phyloP scores from a whole-genome alignment of 2,113 vertebrate genomes.

The Fulica atra region DNA sequence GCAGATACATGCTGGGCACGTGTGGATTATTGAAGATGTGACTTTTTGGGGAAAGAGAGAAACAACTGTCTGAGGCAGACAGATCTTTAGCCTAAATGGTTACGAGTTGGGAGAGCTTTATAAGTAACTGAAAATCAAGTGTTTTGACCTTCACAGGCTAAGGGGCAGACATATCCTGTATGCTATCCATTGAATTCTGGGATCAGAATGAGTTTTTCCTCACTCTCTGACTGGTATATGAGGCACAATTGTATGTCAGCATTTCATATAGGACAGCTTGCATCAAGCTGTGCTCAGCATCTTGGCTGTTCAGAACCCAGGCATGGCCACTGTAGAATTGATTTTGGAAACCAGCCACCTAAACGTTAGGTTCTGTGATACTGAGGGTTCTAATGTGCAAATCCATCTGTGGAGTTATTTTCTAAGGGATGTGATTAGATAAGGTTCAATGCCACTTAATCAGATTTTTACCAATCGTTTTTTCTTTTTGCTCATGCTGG shows the following conservation, averaged over 20 bases:
- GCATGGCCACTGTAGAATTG: background rate
- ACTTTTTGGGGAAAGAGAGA: background rate
- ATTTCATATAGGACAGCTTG: background rate
- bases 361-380: background rate
- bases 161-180: background rate
- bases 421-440: background rate
- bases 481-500: background rate
- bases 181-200: background rate
- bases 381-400: background rate
- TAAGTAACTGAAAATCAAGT: background rate
- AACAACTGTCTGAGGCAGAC: background rate
- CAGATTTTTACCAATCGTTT: constrained; percentile 10
- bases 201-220: background rate
- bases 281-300: background rate
- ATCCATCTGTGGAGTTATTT: background rate
- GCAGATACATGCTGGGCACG: background rate
- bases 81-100: background rate
- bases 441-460: background rate
- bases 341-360: constrained; percentile 19
- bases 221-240: background rate
- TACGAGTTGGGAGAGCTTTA: background rate
- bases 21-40: background rate
- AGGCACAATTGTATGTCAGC: background rate
- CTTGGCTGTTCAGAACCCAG: background rate
- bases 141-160: background rate